Evolutionary conservation across 2,888 invertebrate genomes (phyloP).

Genomic region (Drosophila macrospina): DNA sequence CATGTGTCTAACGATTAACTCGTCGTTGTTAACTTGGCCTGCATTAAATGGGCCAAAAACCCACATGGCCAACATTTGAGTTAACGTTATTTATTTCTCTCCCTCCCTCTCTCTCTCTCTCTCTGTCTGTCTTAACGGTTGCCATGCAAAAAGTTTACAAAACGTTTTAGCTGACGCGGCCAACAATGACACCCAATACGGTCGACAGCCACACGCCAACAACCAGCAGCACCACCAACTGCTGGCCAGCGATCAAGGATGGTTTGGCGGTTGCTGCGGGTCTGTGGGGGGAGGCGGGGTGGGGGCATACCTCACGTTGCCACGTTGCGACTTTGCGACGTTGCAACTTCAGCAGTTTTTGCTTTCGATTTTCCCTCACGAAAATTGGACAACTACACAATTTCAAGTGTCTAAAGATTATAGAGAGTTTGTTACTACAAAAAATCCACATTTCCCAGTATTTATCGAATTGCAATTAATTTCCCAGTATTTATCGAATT

Average conservation of each 20-base stretch:
- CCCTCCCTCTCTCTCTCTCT: too few species aligned
- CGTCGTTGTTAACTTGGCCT: background rate
- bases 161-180: conserved; percentile 54
- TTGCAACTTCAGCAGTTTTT: background rate
- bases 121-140: conserved; percentile 35
- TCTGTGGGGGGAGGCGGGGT: background rate
- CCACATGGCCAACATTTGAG: conserved; percentile 55
- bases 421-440: too few species aligned
- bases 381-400: background rate
- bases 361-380: conserved; percentile 13
- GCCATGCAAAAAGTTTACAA: conserved; percentile 59
- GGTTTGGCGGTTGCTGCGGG: too few species aligned
- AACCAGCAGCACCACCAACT: background rate
- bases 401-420: background rate
- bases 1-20: conserved; percentile 18
- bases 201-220: background rate
- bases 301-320: background rate
- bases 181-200: conserved; percentile 36
- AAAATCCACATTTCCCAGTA: background rate
- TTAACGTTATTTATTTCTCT: background rate
- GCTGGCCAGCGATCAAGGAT: background rate
- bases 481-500: too few species aligned
- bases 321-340: background rate
- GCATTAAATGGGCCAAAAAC: conserved; percentile 38
- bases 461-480: background rate